Evolutionary conservation across 1,140 invertebrate genomes (phyloP), one percentile per base, ranked within the genome.

Genomic region (Octopus sinensis): DNA sequence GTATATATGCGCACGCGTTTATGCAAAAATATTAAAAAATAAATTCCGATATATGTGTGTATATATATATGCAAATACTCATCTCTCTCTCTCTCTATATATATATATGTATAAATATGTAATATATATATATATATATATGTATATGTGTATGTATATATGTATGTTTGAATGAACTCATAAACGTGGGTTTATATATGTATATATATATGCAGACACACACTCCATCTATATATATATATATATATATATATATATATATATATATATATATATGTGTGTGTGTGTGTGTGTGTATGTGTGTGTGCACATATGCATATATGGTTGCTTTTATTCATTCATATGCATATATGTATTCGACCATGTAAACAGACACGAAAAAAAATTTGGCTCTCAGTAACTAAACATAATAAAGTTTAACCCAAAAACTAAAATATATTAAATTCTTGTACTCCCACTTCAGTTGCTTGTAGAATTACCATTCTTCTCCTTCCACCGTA

Each of bases 61-160:
- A 12, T 71, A 71, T 17, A 17, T 71, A n/a, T n/a, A n/a, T n/a
- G 56, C 56, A 62, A 7, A 17, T 62, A 62, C 56, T 62, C 17
- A 62, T 62, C 56, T 62, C 6, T 7, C 56, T 17, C 6, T 62
- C 17, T 62, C 6, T 62, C 6, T 62, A 62, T 62, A 62, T 62
- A 62, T 62, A 62, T 62, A 62, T 62, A 62, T 62, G 56, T 62
- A 62, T 62, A 62, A 7, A 62, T 62, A 62, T 62, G 17, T 62
- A 62, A 62, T 62, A 62, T 62, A 62, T 62, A 62, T 62, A 62
- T 62, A 62, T 62, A 62, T 62, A 62, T 62, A 62, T 62, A 62
- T 62, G 17, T 62, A 62, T 62, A 62, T 62, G 17, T 62, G 17
- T 62, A 62, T 62, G 17, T 62, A 62, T 62, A 62, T 62, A 62